Percentiles rank a stretch among this genome's conserved stretches.
phyloP scores from a whole-genome alignment of 2,797 vertebrate genomes.

The Typhlichthys eigenmanni region DNA sequence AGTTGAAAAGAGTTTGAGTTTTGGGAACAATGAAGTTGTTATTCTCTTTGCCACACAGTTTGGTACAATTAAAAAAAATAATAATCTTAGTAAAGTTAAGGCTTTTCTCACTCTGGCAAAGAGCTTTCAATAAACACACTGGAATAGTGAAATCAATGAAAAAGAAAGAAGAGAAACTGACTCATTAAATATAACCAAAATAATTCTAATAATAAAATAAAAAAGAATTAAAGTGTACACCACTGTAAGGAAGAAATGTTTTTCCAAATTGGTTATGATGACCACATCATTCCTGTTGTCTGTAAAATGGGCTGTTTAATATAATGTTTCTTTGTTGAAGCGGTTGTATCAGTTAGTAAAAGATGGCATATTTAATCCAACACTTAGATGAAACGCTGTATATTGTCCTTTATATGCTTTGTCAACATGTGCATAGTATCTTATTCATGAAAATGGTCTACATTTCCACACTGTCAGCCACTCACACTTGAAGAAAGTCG shows the following conservation, averaged over 20 bases:
- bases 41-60: too few species aligned
- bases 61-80: too few species aligned
- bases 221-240: too few species aligned
- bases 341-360: slow-evolving; percentile 3
- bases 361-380: slow-evolving; percentile 3
- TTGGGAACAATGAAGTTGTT: too few species aligned
- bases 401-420: background rate
- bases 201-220: too few species aligned
- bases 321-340: background rate
- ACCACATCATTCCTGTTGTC: slow-evolving; percentile 66
- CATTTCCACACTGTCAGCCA: background rate
- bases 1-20: too few species aligned
- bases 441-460: background rate
- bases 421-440: background rate
- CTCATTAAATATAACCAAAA: too few species aligned
- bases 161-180: too few species aligned
- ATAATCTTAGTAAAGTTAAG: too few species aligned
- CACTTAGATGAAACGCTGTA: slow-evolving; percentile 19
- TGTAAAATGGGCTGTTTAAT: slow-evolving; percentile 31
- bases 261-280: slow-evolving; percentile 6
- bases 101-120: too few species aligned
- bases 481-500: background rate
- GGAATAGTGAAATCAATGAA: too few species aligned
- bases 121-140: too few species aligned
- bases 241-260: background rate